These are phyloP conservation scores for Hippocampus mohnikei DNA, from an alignment of 2,113 vertebrate genomes.

Conservation along the genomic window DNA sequence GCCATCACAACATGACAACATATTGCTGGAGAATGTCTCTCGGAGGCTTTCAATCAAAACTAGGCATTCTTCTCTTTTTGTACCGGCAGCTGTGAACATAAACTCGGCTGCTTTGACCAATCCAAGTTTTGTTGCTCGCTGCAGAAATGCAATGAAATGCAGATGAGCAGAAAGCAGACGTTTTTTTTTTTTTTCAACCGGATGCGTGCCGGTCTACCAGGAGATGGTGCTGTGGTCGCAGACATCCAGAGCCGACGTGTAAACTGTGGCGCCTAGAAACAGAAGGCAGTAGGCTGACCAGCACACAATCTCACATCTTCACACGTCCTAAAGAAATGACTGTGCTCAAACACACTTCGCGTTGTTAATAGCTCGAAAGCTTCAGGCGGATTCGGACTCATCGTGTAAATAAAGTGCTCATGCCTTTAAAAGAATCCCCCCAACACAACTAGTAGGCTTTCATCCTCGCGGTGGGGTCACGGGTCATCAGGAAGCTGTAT, in stretches of 20 bases:
- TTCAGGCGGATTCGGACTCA: conserved; percentile 20
- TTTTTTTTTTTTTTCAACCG: background rate
- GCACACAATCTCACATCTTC: conserved; percentile 15
- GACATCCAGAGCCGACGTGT: conserved; percentile 21
- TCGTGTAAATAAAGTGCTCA: background rate
- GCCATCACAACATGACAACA: background rate
- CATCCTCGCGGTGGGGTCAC: conserved; percentile 10
- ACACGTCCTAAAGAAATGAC: conserved; percentile 26
- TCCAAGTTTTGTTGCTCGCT: background rate
- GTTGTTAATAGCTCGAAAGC: conserved; percentile 23
- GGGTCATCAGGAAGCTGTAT: conserved; percentile 12
- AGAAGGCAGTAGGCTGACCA: conserved; percentile 24
- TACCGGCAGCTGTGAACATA: too few species aligned
- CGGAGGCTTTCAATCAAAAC: background rate
- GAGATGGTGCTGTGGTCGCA: conserved; percentile 65
- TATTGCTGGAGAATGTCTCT: background rate
- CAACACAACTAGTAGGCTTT: conserved; percentile 4
- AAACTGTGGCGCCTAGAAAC: conserved; percentile 16
- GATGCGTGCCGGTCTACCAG: conserved; percentile 40
- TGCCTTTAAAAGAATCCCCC: background rate
- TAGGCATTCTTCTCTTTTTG: too few species aligned
- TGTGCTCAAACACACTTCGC: conserved; percentile 30
- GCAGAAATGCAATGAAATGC: background rate
- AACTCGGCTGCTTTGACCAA: too few species aligned
- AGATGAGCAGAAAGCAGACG: background rate